phyloP scores from a whole-genome alignment of 2,113 vertebrate species.

The Sturnus vulgaris region DNA sequence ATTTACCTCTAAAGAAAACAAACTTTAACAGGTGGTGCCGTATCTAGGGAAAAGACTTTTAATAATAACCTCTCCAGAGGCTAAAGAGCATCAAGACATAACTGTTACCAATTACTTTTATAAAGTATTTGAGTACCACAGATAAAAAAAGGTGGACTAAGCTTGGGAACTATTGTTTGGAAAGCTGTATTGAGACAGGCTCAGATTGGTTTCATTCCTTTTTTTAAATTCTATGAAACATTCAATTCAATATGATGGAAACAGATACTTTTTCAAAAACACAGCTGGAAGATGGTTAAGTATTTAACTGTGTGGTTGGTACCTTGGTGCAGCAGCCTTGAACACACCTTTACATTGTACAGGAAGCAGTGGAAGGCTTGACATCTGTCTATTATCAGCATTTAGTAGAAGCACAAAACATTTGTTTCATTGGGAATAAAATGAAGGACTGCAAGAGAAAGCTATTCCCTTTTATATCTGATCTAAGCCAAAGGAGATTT shows the following conservation, averaged over 20 bases:
- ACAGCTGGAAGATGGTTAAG: background rate
- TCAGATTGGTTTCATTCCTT: background rate
- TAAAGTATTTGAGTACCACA: slow-evolving; percentile 5
- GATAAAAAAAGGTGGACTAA: background rate
- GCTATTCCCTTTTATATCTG: background rate
- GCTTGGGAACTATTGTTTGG: slow-evolving; percentile 30
- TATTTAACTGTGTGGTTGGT: background rate
- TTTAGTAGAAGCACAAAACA: background rate
- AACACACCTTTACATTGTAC: background rate
- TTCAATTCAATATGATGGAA: background rate
- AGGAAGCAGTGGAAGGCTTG: background rate
- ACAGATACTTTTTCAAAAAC: background rate
- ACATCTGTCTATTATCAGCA: background rate
- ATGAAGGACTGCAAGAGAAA: background rate
- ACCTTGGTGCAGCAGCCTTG: background rate
- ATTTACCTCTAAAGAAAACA: slow-evolving; percentile 3
- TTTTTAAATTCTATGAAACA: background rate
- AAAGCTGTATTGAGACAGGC: slow-evolving; percentile 53
- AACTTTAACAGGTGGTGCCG: background rate
- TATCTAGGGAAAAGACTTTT: slow-evolving; percentile 18
- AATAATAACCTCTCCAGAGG: slow-evolving; percentile 27
- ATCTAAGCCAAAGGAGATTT: background rate
- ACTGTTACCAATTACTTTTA: slow-evolving; percentile 6
- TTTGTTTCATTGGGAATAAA: background rate
- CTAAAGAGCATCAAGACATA: slow-evolving; percentile 13